Conservation (phyloP, 2,888 invertebrate species). For the Nemoura dubitans region DNA sequence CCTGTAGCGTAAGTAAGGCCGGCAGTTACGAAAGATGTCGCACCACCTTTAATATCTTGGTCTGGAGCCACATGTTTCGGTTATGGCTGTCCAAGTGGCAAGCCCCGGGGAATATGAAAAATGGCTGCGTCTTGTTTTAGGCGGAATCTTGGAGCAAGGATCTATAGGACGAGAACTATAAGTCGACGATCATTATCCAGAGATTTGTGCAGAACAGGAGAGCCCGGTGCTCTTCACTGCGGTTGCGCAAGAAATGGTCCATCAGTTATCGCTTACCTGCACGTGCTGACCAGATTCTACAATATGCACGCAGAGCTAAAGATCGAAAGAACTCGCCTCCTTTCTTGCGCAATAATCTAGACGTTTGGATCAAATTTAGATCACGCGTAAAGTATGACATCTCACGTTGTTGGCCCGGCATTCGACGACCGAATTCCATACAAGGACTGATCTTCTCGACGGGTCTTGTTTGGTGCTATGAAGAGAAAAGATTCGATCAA, state of each 20-base stretch:
- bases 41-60: neutral
- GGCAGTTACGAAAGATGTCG: neutral
- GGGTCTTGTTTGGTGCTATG: too few species aligned
- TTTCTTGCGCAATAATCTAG: too few species aligned
- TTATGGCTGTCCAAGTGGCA: neutral
- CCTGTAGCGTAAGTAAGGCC: neutral
- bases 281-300: too few species aligned
- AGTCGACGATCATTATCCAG: neutral
- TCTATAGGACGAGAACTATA: neutral
- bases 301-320: too few species aligned
- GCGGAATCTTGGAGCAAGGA: neutral
- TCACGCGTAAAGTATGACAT: too few species aligned
- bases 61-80: neutral
- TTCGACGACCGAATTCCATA: too few species aligned
- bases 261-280: neutral
- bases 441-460: too few species aligned
- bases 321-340: too few species aligned
- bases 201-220: neutral
- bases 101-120: neutral
- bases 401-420: too few species aligned
- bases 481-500: too few species aligned
- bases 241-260: neutral
- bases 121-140: neutral
- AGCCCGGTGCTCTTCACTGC: neutral
- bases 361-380: too few species aligned